Percentiles rank a stretch among this genome's conserved stretches.
Evolutionary conservation across 2,888 invertebrate genomes (phyloP).

Genomic region (Cantharis nigra): DNA sequence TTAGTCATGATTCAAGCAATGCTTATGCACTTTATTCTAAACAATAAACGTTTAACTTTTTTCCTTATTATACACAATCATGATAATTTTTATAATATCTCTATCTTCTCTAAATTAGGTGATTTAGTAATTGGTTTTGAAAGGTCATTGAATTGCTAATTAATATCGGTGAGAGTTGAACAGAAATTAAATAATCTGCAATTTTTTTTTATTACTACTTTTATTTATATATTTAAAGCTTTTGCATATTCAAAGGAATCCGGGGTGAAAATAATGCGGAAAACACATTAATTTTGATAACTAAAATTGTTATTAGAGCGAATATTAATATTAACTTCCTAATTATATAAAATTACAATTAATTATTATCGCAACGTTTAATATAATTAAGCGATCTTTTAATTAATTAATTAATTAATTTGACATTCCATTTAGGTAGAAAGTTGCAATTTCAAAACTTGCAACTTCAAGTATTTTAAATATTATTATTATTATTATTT

Average conservation of each 20-base stretch:
- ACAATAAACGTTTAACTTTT: not conserved
- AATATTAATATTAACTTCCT: not conserved
- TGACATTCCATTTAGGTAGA: not conserved
- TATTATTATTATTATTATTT: too few relatives aligned
- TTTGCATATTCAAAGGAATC: not conserved
- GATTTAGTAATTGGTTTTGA: not conserved
- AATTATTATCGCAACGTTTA: not conserved
- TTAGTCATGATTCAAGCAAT: not conserved
- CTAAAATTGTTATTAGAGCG: not conserved
- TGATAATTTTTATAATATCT: not conserved
- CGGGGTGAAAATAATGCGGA: not conserved
- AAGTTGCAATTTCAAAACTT: not conserved
- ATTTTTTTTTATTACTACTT: too few relatives aligned
- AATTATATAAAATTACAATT: not conserved
- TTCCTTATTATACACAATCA: not conserved
- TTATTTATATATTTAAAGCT: too few relatives aligned
- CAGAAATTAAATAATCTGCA: not conserved
- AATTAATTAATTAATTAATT: not conserved
- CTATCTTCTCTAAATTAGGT: not conserved
- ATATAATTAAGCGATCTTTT: not conserved
- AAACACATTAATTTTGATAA: not conserved
- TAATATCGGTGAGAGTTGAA: not conserved
- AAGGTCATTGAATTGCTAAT: not conserved
- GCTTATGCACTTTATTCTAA: not conserved
- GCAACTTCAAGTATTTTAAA: not conserved